These are phyloP conservation scores for Amphiprion clarkii DNA, from an alignment of 2,797 vertebrate genomes.

Conservation along the genomic window DNA sequence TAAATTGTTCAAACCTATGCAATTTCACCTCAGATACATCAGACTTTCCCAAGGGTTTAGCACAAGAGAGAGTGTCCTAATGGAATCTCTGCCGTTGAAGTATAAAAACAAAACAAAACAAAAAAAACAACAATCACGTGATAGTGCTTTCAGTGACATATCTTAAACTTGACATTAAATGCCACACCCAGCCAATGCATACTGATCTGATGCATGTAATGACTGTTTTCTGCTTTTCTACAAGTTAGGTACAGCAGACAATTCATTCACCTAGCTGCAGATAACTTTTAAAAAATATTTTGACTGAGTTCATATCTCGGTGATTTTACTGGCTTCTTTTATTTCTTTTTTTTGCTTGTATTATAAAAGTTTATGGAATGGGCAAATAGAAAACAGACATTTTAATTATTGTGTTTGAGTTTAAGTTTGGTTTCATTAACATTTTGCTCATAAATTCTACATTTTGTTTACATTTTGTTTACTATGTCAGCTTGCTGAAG, in stretches of 20 bases:
- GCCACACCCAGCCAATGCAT: constrained; percentile 2
- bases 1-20: neutral
- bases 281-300: constrained; percentile 1
- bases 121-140: neutral
- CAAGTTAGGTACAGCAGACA: neutral
- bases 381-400: too few relatives aligned
- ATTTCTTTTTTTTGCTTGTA: neutral
- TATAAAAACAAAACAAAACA: neutral
- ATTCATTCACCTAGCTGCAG: neutral
- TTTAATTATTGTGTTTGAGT: neutral
- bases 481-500: constrained; percentile 7
- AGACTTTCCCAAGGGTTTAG: neutral
- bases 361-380: neutral
- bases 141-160: neutral
- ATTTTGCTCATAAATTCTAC: neutral
- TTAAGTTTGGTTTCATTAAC: neutral
- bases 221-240: constrained; percentile 27
- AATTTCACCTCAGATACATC: neutral
- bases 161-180: neutral
- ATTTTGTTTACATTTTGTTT: neutral
- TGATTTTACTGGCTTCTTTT: too few relatives aligned
- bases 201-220: neutral
- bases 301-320: neutral
- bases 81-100: neutral
- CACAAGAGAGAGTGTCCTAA: neutral